Conservation (phyloP, 2,797 vertebrate genomes). For the Acipenser transmontanus region DNA sequence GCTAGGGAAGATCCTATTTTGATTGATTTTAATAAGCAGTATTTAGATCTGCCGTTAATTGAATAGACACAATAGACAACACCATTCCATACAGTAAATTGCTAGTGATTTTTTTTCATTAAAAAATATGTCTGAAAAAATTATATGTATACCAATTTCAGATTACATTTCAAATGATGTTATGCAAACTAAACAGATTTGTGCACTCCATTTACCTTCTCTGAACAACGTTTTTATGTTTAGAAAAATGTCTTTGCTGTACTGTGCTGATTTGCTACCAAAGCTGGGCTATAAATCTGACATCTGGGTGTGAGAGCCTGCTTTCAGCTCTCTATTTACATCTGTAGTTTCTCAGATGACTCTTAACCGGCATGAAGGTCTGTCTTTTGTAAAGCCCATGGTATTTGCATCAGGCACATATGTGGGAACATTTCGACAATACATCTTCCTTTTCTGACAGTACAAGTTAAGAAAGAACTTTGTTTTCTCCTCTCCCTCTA, state of each 20-base stretch:
- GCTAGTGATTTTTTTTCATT: no score
- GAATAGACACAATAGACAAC: no score
- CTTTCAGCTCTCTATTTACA: constrained; percentile 22
- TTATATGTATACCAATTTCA: no score
- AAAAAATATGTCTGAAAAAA: no score
- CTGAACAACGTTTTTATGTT: constrained; percentile 30
- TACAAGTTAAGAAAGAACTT: constrained; percentile 8
- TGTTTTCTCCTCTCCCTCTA: background rate
- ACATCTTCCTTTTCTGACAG: constrained; percentile 12
- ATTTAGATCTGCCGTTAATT: no score
- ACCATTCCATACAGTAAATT: no score
- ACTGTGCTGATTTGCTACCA: constrained; percentile 7
- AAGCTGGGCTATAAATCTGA: constrained; percentile 25
- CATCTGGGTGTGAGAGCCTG: constrained; percentile 13
- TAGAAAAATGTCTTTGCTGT: constrained; percentile 30
- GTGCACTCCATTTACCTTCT: constrained; percentile 22
- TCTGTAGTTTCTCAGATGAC: constrained; percentile 26
- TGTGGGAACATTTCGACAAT: constrained; percentile 13
- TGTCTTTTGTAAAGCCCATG: constrained; percentile 24
- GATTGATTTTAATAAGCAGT: no score
- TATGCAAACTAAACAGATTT: background rate
- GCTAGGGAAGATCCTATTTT: no score
- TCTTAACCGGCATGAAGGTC: constrained; percentile 7
- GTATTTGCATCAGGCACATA: background rate
- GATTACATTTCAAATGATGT: no score